A percentile compares a stretch with the other conserved stretches of the same genome.
Evolutionary conservation across 2,797 vertebrate species (phyloP).

Genomic region (Poeciliopsis infans): DNA sequence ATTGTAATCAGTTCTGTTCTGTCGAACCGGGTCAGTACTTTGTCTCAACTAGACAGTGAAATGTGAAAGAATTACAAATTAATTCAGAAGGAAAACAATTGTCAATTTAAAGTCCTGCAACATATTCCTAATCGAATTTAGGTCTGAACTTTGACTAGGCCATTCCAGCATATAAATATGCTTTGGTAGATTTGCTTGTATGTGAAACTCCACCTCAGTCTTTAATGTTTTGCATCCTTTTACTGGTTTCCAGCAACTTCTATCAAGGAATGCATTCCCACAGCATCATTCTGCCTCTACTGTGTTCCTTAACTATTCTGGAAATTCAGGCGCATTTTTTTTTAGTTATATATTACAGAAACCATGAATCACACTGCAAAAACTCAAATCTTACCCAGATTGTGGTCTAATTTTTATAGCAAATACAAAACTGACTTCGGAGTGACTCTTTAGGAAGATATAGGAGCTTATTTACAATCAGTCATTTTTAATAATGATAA

Average conservation of each 20-base stretch:
- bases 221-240: neutral
- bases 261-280: neutral
- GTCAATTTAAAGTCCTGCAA: neutral
- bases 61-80: neutral
- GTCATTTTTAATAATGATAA: too few relatives aligned
- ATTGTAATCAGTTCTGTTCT: neutral
- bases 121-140: neutral
- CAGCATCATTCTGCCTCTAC: neutral
- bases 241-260: neutral
- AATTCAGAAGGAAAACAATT: neutral
- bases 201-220: neutral
- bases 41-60: neutral
- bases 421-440: too few relatives aligned
- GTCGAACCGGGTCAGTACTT: neutral
- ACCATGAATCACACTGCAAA: neutral
- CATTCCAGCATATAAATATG: neutral
- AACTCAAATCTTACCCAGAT: too few relatives aligned
- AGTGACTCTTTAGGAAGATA: too few relatives aligned
- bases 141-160: neutral
- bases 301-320: neutral
- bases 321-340: neutral
- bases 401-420: too few relatives aligned
- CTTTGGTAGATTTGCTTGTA: neutral
- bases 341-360: neutral
- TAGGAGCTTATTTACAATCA: too few relatives aligned